Conservation (phyloP, 2,113 vertebrate species). For the Pantherophis guttatus region DNA sequence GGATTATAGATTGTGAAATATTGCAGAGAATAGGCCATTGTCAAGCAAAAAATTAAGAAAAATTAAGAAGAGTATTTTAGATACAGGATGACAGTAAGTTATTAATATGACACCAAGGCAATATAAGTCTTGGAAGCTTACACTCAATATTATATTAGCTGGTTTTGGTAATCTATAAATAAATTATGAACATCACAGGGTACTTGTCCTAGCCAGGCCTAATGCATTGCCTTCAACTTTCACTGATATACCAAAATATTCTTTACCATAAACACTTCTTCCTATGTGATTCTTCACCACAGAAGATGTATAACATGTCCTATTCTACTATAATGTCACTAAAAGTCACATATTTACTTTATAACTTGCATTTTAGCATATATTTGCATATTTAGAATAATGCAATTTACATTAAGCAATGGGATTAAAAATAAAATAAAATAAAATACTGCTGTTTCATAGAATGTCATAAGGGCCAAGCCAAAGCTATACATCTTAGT, state of each 20-base stretch:
- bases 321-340: background rate
- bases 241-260: background rate
- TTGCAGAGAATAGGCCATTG: background rate
- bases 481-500: background rate
- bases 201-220: background rate
- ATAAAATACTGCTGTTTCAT: background rate
- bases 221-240: background rate
- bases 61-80: background rate
- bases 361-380: background rate
- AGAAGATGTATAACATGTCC: background rate
- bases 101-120: background rate
- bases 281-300: background rate
- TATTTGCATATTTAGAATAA: background rate
- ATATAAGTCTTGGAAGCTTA: background rate
- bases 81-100: background rate
- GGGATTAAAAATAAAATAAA: constrained; percentile 22
- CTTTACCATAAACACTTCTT: background rate
- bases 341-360: background rate
- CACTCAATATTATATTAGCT: background rate
- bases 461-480: background rate
- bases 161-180: background rate
- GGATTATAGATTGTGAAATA: background rate
- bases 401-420: background rate
- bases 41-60: background rate
- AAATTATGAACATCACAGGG: background rate